Evolutionary conservation across 1,140 invertebrate species (phyloP), one percentile per base, ranked within the genome.

Genomic region (Cydia fagiglandana): DNA sequence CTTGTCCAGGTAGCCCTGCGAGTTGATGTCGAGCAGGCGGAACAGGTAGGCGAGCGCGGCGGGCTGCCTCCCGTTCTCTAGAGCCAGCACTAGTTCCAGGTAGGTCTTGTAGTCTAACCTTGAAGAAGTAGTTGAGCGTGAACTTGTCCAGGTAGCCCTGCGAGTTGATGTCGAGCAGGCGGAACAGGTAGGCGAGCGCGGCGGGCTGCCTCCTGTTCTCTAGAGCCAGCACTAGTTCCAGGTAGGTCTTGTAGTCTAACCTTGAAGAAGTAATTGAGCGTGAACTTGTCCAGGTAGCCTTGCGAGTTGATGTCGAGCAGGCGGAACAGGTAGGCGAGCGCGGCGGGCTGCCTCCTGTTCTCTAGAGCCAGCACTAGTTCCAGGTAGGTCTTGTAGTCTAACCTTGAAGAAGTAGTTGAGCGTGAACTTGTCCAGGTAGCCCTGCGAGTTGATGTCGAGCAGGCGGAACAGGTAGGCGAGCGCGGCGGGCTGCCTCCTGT

Each of bases 321-420:
- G 64, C 96, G 94, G 88, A 99, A 99, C 61, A 99, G 94, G 90
- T 98, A 99, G 73, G 98, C 96, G 24, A 99, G 91, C 1, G 98
- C 96, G 83, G 98, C 97, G 0, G 98, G 97, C 88, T 99, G 98
- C 76, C 96, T 95, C 24, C 97, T 94, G 93, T 99, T 98, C 89
- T 99, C 98, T 78, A 99, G 91, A 0, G 98, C 98, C 34, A 99
- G 93, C 0, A 99, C 97, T 93, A 99, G 97, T 88, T 99, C 98
- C 20, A 99, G 90, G 91, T 98, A 99, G 0, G 98, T 98, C 93
- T 99, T 99, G 89, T 99, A 99, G 91, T 99, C 34, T 34, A 5
- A 24, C 24, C 24, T 24, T 24, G 24, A 24, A 24, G 24, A 99
- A 99, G 90, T 97, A 99, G 86, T 98, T 97, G 0, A 99, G 93